Base-by-base conservation (phyloP, 1,140 invertebrate species). In the Aethina tumida region DNA sequence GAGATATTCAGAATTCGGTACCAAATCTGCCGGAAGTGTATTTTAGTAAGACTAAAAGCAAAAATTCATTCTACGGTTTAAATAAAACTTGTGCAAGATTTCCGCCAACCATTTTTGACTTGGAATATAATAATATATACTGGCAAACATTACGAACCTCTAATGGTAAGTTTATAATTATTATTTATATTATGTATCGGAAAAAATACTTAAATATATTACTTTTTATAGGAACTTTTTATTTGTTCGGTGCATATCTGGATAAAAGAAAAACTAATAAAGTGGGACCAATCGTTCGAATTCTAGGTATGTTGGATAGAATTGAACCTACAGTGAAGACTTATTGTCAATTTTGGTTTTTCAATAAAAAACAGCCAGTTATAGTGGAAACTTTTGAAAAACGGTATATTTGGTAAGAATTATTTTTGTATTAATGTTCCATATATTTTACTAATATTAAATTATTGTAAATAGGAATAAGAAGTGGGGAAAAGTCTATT, bases 121-220 rank as follows among this genome's bases (percentile, higher is more conserved):
- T 93, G 35, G 79, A 91, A 56, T 92, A 88, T 66, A 89, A 89
- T 60, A 92, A 93, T 57, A 74, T 85, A 3, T 90, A 89, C 58
- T 90, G 86, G 86, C 86, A 93, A 58, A 82, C 75, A 9, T 46
- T 90, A 45, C 71, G 72, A 41, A 79, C 82, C 1, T 73, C 69
- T 18, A 84, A 90, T 49, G 86, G 85, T n/a, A n/a, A n/a, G n/a
- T n/a, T n/a, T n/a, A n/a, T n/a, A n/a, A n/a, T n/a, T n/a, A n/a
- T n/a, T n/a, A n/a, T n/a, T n/a, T n/a, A n/a, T n/a, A n/a, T n/a
- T n/a, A n/a, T n/a, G n/a, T n/a, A n/a, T n/a, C n/a, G n/a, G n/a
- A n/a, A n/a, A n/a, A n/a, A n/a, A n/a, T n/a, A n/a, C n/a, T n/a
- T n/a, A n/a, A n/a, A n/a, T n/a, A n/a, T n/a, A n/a, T n/a, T n/a